A percentile compares a stretch with the other conserved stretches of the same genome.
Evolutionary conservation across 2,888 invertebrate species (phyloP).

Genomic region (Andrena haemorrhoa): DNA sequence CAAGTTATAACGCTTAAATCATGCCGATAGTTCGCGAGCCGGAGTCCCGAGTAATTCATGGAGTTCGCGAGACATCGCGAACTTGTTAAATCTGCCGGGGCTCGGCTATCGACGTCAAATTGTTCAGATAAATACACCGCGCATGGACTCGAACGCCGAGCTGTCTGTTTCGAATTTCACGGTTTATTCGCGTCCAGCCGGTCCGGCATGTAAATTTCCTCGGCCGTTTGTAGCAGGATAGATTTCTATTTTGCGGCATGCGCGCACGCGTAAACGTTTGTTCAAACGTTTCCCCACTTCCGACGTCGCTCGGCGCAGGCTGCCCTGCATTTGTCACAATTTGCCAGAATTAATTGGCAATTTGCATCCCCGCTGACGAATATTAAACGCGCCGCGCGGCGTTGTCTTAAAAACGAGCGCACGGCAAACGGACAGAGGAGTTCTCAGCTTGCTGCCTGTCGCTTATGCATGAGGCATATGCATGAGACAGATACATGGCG

Average conservation of each 20-base stretch:
- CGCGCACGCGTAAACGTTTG: not conserved
- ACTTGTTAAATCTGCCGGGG: constrained; percentile 45
- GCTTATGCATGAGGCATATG: constrained; percentile 36
- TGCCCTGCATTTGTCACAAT: not conserved
- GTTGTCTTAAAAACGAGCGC: constrained; percentile 21
- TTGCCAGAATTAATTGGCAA: constrained; percentile 19
- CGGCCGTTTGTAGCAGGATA: not conserved
- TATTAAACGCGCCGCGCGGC: not conserved
- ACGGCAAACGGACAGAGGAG: constrained; percentile 7
- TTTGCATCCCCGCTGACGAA: not conserved
- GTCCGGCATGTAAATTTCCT: not conserved
- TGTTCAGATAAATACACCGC: constrained; percentile 13
- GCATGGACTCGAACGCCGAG: not conserved
- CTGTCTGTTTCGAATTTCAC: constrained; percentile 22
- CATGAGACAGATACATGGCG: constrained; percentile 37
- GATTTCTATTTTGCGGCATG: constrained; percentile 1
- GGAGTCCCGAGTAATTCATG: constrained; percentile 47
- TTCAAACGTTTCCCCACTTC: no score
- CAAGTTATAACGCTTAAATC: constrained; percentile 60
- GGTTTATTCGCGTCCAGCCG: not conserved
- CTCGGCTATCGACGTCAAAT: constrained; percentile 34
- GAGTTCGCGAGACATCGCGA: constrained; percentile 40
- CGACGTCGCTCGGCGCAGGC: not conserved
- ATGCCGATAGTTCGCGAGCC: constrained; percentile 56
- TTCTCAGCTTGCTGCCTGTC: not conserved